Percentiles rank a stretch among this genome's conserved stretches.
These are phyloP conservation scores for Hirundo rustica DNA, from an alignment of 2,797 vertebrate genomes.

Conservation along the genomic window DNA sequence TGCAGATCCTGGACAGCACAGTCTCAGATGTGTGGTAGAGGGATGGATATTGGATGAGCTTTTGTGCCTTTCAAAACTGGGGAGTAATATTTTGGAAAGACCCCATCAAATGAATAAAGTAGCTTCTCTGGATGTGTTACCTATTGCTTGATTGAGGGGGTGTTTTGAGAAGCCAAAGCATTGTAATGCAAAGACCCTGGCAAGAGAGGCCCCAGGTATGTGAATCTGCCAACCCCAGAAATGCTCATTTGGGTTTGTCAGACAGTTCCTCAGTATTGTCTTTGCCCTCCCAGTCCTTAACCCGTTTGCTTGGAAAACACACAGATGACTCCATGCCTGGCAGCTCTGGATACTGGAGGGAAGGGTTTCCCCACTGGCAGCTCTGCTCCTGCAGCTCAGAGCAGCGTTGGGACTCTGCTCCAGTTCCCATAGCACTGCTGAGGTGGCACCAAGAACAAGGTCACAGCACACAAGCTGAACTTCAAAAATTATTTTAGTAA, in stretches of 20 bases:
- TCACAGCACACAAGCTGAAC: background rate
- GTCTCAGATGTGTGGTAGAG: background rate
- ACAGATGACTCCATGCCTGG: background rate
- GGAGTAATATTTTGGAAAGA: background rate
- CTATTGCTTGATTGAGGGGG: background rate
- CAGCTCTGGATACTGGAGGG: background rate
- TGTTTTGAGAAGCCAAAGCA: background rate
- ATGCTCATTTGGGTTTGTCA: background rate
- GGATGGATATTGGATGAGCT: too few species aligned
- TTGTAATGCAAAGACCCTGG: background rate
- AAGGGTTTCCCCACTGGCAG: background rate
- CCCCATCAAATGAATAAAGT: background rate
- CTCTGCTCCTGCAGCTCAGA: background rate
- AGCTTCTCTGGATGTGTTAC: background rate
- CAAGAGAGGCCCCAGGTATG: background rate
- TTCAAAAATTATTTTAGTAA: background rate
- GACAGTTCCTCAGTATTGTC: background rate
- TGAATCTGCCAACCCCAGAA: background rate
- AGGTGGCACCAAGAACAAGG: background rate
- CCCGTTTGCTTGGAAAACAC: background rate
- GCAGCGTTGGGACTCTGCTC: background rate
- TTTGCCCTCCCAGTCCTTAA: background rate
- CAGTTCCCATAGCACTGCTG: background rate
- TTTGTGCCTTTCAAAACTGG: accelerated
- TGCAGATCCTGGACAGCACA: background rate